Conservation (phyloP, 2,113 vertebrate genomes). For the Malurus cyaneus region DNA sequence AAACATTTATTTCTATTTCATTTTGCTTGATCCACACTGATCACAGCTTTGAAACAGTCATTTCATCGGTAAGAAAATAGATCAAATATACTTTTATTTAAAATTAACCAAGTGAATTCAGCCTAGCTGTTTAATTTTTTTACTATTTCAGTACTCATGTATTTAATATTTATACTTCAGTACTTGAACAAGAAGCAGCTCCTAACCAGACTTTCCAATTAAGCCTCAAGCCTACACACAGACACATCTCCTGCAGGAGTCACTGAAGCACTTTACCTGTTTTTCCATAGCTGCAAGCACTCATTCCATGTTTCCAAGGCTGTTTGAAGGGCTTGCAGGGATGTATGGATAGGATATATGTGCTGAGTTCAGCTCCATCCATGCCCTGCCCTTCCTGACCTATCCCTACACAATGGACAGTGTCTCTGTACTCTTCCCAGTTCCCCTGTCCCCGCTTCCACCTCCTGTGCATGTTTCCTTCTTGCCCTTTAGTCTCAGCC, state of each 20-base stretch:
- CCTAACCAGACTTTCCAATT: not conserved
- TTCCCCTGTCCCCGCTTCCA: not conserved
- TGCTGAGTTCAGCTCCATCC: not conserved
- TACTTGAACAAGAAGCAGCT: not conserved
- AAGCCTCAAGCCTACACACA: not conserved
- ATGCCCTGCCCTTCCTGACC: rapidly evolving
- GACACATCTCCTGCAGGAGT: not conserved
- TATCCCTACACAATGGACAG: not conserved
- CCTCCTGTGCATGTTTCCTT: not conserved
- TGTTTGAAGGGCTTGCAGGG: not conserved
- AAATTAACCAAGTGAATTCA: not conserved
- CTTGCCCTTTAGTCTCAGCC: not conserved
- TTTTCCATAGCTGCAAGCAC: not conserved
- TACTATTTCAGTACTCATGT: not conserved
- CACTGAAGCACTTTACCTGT: not conserved
- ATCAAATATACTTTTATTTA: not conserved
- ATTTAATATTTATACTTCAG: not conserved
- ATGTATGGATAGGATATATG: not conserved
- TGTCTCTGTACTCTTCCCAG: not conserved
- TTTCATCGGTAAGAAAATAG: not conserved
- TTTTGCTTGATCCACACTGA: not conserved
- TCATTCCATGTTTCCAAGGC: not conserved
- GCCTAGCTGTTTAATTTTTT: not conserved
- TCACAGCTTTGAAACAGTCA: not conserved
- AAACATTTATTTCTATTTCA: not conserved